Base-by-base conservation (phyloP, 2,888 invertebrate genomes). In the Tiliacea aurago region DNA sequence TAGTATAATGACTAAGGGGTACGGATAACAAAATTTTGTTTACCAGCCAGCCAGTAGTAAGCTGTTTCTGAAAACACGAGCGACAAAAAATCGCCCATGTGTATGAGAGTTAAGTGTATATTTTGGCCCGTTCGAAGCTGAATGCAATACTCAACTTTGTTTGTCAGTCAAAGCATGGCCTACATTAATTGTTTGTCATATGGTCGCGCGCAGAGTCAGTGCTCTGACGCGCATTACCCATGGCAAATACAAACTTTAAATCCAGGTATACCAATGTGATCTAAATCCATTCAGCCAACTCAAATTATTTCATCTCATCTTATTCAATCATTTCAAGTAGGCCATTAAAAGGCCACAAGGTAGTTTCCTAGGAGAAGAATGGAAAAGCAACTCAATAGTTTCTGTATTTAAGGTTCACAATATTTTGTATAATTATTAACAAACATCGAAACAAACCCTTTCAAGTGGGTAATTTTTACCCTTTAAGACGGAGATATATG, bases 41-140 rank as follows among this genome's bases (percentile, higher is more conserved):
- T 28, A 9, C n/a, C n/a, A n/a, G n/a, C n/a, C n/a, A n/a, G 23
- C 3, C 7, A 55, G 55, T 4, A 55, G 11, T 53, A 53, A 58
- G 1, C 28, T 28, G 33, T 56, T 33, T 15, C 33, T 6, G 37
- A 58, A 33, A 13, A n/a, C 23, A 23, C 2, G 0, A 13, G 9
- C 4, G 51, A 5, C 4, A 4, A 18, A 28, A 28, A 18, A 9
- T 55, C 10, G 18, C 5, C 9, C 18, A 0, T 28, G 53, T 53
- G 33, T 11, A 11, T 2, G 20, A 7, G 7, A 6, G 13, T 2
- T 7, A 28, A 20, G 7, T 28, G 9, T 47, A n/a, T 49, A 11
- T 43, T 58, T 23, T 56, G 85, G 87, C 86, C 86, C 66, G 76
- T 73, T 87, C 86, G 85, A 87, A 86, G 87, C 87, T 85, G 84